Conservation (phyloP, 1,140 invertebrate species). For the Cepaea nemoralis region DNA sequence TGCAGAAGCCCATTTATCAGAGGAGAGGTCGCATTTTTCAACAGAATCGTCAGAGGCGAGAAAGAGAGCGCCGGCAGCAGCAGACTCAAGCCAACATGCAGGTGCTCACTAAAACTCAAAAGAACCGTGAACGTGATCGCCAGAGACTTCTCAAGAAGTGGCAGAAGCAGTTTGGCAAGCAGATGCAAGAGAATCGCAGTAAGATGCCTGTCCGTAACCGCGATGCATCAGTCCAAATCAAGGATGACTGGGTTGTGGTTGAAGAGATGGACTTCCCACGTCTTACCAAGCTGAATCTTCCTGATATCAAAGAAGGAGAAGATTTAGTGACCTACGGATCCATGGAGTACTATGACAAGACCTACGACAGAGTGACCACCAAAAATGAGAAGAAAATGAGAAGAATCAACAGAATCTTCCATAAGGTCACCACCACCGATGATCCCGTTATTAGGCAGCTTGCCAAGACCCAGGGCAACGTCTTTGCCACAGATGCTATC, state of each 20-base stretch:
- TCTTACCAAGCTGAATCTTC: constrained; percentile 87
- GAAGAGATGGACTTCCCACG: constrained; percentile 99
- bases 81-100: constrained; percentile 77
- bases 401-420: constrained; percentile 95
- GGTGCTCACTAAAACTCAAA: constrained; percentile 74
- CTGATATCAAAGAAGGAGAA: constrained; percentile 83
- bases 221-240: constrained; percentile 97
- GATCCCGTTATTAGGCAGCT: constrained; percentile 95
- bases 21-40: constrained; percentile 67
- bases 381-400: constrained; percentile 94
- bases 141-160: constrained; percentile 80
- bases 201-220: constrained; percentile 78
- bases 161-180: constrained; percentile 85
- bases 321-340: constrained; percentile 88
- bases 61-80: constrained; percentile 74
- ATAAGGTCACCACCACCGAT: constrained; percentile 98
- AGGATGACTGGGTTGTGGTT: constrained; percentile 95
- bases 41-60: constrained; percentile 77
- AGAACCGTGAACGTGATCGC: constrained; percentile 76
- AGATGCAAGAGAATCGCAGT: constrained; percentile 77
- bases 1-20: constrained; percentile 70
- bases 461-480: constrained; percentile 91
- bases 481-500: constrained; percentile 98
- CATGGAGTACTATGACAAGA: constrained; percentile 97
- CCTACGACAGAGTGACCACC: constrained; percentile 95